Base-by-base conservation (phyloP, 2,797 vertebrate genomes). In the Fistularia commersonii region DNA sequence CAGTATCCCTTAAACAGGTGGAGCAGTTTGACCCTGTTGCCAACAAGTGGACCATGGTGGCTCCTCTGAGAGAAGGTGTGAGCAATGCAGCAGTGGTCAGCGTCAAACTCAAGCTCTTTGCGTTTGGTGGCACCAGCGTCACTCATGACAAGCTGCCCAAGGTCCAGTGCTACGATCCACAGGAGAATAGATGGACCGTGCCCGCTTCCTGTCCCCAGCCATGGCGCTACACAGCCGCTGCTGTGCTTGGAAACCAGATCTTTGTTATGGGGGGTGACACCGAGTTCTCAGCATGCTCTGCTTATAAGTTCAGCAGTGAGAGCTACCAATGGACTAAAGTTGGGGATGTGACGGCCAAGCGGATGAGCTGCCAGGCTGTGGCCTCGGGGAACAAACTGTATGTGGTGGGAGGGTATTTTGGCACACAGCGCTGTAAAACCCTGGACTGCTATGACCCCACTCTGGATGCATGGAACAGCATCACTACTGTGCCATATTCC, bases 241-340 rank as follows among this genome's bases (percentile, higher is more conserved):
- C 96, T 32, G 97, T 99, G 69, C 88, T 99, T 43, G 96, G 96
- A 9, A 98, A 93, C 88, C 97, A 98, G 86, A 98, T 99, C 77
- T 99, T 99, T 41, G 97, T 99, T 65, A 98, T 98, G 96, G 97
- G 96, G 0, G 96, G 96, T 14, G 97, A 99, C 42, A 98, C 96
- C 0, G 97, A 99, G 75, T 99, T 99, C 88, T 99, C 97, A 0
- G 97, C 97, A 0, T 99, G 97, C 84, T 98, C 97, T 0, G 97
- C 97, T 13, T 99, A 99, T 49, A 99, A 98, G 71, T 99, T 99
- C 88, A 98, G 95, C 85, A 95, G 96, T 7, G 97, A 99, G 64
- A 97, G 77, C 2, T 95, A 98, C 84, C 97, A 99, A 82, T 99
- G 97, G 97, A 98, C 96, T 85, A 99, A 99, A 83, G 97, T 98